Conservation (phyloP, 2,113 vertebrate genomes). For the Platysteira castanea region DNA sequence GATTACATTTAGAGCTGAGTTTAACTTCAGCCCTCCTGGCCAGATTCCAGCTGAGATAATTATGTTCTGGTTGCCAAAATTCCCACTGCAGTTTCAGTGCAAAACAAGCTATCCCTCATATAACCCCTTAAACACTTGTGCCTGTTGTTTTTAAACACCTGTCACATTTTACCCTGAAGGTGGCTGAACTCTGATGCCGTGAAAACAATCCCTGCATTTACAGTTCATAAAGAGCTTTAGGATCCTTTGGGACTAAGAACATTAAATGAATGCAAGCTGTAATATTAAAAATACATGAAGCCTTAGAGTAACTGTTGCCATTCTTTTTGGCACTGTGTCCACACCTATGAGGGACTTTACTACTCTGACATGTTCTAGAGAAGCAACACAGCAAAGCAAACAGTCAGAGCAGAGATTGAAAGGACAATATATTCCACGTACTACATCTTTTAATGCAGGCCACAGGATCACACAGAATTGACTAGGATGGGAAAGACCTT, state of each 20-base stretch:
- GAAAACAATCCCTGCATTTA: neutral
- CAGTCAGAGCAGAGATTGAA: neutral
- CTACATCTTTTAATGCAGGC: neutral
- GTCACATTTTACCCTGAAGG: neutral
- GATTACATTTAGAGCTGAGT: neutral
- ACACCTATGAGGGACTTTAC: neutral
- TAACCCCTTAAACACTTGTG: neutral
- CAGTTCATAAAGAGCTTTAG: neutral
- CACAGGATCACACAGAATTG: neutral
- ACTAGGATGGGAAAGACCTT: neutral
- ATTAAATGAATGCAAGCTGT: neutral
- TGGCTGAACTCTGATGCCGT: neutral
- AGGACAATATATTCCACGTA: neutral
- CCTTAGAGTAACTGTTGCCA: neutral
- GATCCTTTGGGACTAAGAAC: neutral
- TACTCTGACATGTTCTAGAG: neutral
- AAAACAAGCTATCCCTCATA: neutral
- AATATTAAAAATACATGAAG: constrained; percentile 25
- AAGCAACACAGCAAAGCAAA: neutral
- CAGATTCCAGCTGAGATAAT: neutral
- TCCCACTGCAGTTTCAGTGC: neutral
- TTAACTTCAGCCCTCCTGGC: neutral
- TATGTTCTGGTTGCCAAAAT: neutral
- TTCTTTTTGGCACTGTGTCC: neutral
- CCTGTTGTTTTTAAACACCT: neutral